phyloP scores from a whole-genome alignment of 1,140 invertebrate species.

The Drosophila watanabei region DNA sequence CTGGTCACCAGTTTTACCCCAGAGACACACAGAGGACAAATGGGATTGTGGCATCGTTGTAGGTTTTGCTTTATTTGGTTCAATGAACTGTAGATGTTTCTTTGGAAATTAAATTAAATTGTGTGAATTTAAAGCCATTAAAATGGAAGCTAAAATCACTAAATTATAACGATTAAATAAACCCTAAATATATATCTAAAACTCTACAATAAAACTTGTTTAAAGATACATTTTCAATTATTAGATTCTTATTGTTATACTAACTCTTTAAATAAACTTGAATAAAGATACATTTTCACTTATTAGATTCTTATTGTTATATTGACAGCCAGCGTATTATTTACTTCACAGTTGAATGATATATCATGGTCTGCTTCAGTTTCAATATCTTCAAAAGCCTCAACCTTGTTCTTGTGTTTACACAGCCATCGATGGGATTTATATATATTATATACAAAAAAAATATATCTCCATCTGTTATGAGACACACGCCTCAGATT shows the following conservation, averaged over 20 bases:
- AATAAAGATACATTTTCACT: neutral
- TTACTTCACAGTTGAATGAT: slow-evolving; percentile 16
- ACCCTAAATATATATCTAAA: neutral
- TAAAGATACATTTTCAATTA: neutral
- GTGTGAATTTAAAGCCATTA: neutral
- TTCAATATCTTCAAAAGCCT: neutral
- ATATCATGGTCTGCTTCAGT: slow-evolving; percentile 29
- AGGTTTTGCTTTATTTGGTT: slow-evolving; percentile 45
- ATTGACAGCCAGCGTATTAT: neutral
- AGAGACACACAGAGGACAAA: slow-evolving; percentile 45
- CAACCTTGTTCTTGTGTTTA: slow-evolving; percentile 49
- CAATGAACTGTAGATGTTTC: slow-evolving; percentile 31
- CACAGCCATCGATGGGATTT: slow-evolving; percentile 12
- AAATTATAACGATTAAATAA: too few species aligned
- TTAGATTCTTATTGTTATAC: neutral
- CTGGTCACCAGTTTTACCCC: slow-evolving; percentile 37
- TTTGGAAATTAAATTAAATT: slow-evolving; percentile 4
- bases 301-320: neutral
- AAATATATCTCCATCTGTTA: slow-evolving; percentile 19
- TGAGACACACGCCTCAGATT: slow-evolving; percentile 66
- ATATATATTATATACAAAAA: too few species aligned
- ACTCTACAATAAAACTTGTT: neutral
- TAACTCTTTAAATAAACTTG: too few species aligned
- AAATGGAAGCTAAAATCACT: neutral
- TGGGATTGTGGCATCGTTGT: slow-evolving; percentile 43